Evolutionary conservation across 2,113 vertebrate species (phyloP).

Genomic region (Beaufortia kweichowensis): DNA sequence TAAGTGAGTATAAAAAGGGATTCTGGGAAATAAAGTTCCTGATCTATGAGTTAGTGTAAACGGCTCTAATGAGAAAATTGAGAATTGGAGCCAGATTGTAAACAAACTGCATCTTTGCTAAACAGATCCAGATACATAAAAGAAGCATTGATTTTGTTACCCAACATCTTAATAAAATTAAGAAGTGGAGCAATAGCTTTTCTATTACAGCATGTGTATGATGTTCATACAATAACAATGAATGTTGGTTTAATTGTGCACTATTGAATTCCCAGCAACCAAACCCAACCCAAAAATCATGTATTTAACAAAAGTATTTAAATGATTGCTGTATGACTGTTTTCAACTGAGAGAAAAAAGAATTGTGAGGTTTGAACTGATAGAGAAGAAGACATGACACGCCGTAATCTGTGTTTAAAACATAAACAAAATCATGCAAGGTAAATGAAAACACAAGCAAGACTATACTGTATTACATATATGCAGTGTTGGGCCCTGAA

Average conservation of each 20-base stretch:
- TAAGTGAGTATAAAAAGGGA: background rate
- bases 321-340: too few relatives aligned
- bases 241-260: conserved; percentile 29
- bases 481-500: background rate
- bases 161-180: conserved; percentile 75
- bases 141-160: conserved; percentile 74
- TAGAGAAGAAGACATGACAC: too few relatives aligned
- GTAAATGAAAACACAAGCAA: too few relatives aligned
- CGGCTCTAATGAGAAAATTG: conserved; percentile 63
- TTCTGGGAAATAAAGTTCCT: background rate
- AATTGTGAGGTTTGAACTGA: too few relatives aligned
- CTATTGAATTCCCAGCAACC: too few relatives aligned
- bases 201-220: conserved; percentile 23
- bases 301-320: too few relatives aligned
- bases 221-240: background rate
- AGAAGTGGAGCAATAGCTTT: conserved; percentile 66
- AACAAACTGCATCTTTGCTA: conserved; percentile 72
- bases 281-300: too few relatives aligned
- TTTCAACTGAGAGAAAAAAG: too few relatives aligned
- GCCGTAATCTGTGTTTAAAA: too few relatives aligned
- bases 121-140: conserved; percentile 68
- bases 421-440: too few relatives aligned
- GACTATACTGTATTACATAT: too few relatives aligned
- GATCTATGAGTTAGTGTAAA: too few relatives aligned
- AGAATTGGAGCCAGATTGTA: conserved; percentile 71